Evolutionary conservation across 2,797 vertebrate genomes (phyloP).

Genomic region (Microchirus variegatus): DNA sequence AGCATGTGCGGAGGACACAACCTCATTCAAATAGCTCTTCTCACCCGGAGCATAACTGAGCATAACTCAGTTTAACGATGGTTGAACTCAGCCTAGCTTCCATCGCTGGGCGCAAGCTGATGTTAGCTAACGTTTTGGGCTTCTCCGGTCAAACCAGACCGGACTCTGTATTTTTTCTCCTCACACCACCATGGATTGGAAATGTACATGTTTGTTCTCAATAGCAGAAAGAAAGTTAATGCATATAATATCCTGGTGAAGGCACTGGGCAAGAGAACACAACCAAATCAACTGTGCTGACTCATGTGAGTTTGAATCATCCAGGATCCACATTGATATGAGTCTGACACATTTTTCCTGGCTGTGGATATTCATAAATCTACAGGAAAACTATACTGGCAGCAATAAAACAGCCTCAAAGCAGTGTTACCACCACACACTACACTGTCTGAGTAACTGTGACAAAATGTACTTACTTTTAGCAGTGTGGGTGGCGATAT

Average conservation of each 20-base stretch:
- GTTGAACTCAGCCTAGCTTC: too few species aligned
- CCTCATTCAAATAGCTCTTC: too few species aligned
- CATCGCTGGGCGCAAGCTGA: too few species aligned
- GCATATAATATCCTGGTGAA: not conserved
- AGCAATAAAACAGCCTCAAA: slow-evolving; percentile 13
- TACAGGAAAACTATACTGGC: slow-evolving; percentile 5
- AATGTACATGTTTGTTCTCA: not conserved
- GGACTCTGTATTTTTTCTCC: too few species aligned
- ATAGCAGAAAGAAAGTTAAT: not conserved
- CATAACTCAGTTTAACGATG: too few species aligned
- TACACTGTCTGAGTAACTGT: slow-evolving; percentile 24
- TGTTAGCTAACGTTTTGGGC: too few species aligned
- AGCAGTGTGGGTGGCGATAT: slow-evolving; percentile 29
- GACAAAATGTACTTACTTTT: slow-evolving; percentile 42
- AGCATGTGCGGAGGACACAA: too few species aligned
- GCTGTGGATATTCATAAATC: slow-evolving; percentile 6
- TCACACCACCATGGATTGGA: too few species aligned
- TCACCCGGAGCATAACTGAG: too few species aligned
- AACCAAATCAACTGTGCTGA: not conserved
- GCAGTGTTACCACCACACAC: slow-evolving; percentile 17
- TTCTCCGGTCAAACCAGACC: too few species aligned
- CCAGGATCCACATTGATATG: not conserved
- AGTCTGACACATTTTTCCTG: not conserved
- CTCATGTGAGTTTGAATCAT: not conserved
- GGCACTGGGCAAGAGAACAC: not conserved